Base-by-base conservation (phyloP, 1,140 invertebrate genomes). In the Bombus soroeensis region DNA sequence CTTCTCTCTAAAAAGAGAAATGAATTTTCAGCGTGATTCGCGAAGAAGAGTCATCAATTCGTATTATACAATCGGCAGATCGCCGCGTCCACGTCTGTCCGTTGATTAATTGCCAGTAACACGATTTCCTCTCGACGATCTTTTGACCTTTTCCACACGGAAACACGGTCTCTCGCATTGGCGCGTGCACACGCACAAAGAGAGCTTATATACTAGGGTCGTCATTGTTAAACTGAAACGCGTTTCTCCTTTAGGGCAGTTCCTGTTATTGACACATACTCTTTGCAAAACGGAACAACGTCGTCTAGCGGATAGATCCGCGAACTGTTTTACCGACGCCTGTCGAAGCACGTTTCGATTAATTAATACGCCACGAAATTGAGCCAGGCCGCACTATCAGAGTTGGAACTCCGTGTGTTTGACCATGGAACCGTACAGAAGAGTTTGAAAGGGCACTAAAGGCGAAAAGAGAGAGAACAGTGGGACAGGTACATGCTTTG, bases 41-140 rank as follows among this genome's bases (percentile, higher is more conserved):
- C 28, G 15, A 39, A 57, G 74, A 62, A 77, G 75, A 39, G 53
- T 62, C 75, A 78, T 78, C 75, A 64, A 64, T 78, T 64, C 28
- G 75, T 64, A 78, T 78, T 78, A 66, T 41, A 78, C 75, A 78
- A 78, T n/a, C 57, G 28, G 28, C 75, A 32, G 37, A 66, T 64
- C 28, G 13, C 13, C 28, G 57, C 6, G 25, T 25, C 3, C 59
- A 41, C 28, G 75, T 78, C 75, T 78, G 39, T 64, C 75, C 57
- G 28, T n/a, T 78, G 80, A 81, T 81, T 81, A 81, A 81, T 81
- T 71, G 70, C 68, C 53, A 59, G 70, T 73, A 83, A 66, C 72
- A 53, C 62, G 71, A 83, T 83, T 83, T 83, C 72, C 71, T 76
- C 59, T 76, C 41, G 32, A 66, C 81, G 62, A 68, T 75, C 81